A percentile compares a stretch with the other conserved stretches of the same genome.
Conservation (phyloP, 2,113 vertebrate genomes). For the Microcebus jonahi region DNA sequence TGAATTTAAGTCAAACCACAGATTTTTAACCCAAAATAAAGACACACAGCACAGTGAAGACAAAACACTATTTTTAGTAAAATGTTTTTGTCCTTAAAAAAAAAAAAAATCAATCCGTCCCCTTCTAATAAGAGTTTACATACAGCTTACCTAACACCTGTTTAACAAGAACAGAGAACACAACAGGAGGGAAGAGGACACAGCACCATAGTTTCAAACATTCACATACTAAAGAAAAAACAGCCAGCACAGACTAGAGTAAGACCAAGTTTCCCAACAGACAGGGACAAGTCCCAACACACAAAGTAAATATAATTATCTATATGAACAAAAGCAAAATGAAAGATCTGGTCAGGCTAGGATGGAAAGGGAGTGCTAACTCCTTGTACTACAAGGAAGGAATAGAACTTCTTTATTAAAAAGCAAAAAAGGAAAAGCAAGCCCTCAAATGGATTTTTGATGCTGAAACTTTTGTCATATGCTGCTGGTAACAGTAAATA, state of each 20-base stretch:
- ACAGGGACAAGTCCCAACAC: slow-evolving; percentile 83
- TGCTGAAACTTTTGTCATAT: slow-evolving; percentile 87
- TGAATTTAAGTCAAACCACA: slow-evolving; percentile 65
- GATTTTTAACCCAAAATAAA: slow-evolving; percentile 79
- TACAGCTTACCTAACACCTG: slow-evolving; percentile 83
- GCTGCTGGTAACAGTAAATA: slow-evolving; percentile 90
- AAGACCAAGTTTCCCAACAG: slow-evolving; percentile 80
- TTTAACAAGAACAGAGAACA: slow-evolving; percentile 82
- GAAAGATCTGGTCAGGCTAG: slow-evolving; percentile 78
- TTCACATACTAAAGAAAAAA: slow-evolving; percentile 77
- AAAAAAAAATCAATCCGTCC: slow-evolving; percentile 71
- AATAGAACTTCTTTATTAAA: slow-evolving; percentile 80
- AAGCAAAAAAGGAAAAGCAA: slow-evolving; percentile 83
- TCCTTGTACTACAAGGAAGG: slow-evolving; percentile 89
- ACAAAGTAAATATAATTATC: slow-evolving; percentile 83
- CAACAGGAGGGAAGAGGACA: slow-evolving; percentile 71
- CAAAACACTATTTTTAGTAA: slow-evolving; percentile 82
- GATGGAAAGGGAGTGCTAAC: slow-evolving; percentile 84
- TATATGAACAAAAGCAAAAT: slow-evolving; percentile 85
- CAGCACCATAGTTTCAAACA: slow-evolving; percentile 84
- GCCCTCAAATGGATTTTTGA: slow-evolving; percentile 86
- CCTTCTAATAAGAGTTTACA: slow-evolving; percentile 85
- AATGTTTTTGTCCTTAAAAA: slow-evolving; percentile 70
- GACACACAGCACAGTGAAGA: slow-evolving; percentile 84
- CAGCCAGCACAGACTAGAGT: slow-evolving; percentile 78